Conservation (phyloP, 2,113 vertebrate species). For the Brevimyrus niger region DNA sequence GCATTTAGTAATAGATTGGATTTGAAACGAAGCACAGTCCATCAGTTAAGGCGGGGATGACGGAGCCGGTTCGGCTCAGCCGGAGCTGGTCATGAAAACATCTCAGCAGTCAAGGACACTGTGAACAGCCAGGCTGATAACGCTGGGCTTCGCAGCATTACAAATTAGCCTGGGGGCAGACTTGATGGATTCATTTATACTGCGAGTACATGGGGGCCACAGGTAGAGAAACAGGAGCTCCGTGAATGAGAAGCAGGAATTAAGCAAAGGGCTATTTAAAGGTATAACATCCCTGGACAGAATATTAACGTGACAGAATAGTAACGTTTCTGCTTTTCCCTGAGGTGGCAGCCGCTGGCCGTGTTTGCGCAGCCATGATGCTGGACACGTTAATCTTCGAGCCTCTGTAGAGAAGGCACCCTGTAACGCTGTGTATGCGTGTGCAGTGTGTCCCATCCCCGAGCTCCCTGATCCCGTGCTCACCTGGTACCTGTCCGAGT, state of each 20-base stretch:
- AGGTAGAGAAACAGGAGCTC: constrained; percentile 27
- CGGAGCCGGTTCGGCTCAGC: neutral
- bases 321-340: neutral
- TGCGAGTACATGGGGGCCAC: constrained; percentile 33
- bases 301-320: neutral
- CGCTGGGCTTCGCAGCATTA: constrained; percentile 28
- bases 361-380: neutral
- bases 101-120: constrained; percentile 44
- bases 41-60: neutral
- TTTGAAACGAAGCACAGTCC: constrained; percentile 7
- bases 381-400: neutral
- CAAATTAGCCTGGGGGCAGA: constrained; percentile 46
- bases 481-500: constrained; percentile 99
- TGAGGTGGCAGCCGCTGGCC: neutral
- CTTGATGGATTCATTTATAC: constrained; percentile 44
- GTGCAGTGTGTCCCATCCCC: neutral
- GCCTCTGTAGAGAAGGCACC: neutral
- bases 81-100: constrained; percentile 24
- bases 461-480: constrained; percentile 23
- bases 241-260: constrained; percentile 12
- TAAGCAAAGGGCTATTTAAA: constrained; percentile 27
- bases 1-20: constrained; percentile 4
- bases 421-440: neutral
- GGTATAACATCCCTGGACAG: neutral
- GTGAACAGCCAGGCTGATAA: constrained; percentile 22